Evolutionary conservation across 2,113 vertebrate genomes (phyloP), one percentile per base, ranked within the genome.

Genomic region (zebrafish (Danio rerio)): DNA sequence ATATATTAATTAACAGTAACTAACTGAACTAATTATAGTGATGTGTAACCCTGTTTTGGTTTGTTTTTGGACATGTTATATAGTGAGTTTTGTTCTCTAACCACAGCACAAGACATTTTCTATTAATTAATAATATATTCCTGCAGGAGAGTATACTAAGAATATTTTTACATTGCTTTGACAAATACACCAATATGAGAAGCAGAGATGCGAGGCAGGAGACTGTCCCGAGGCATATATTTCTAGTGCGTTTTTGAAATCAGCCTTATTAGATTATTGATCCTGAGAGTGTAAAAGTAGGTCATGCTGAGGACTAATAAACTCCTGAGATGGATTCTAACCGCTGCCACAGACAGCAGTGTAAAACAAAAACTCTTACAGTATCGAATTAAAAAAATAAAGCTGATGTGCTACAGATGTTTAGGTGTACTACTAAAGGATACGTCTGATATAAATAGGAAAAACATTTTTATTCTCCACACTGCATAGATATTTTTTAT

Each of bases 261-360:
- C 55, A 66, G 12, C 40, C 12, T 55, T 76, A 75, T 70, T 81
- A 76, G 72, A 53, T 84, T 76, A 63, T 69, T 84, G 78, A 81
- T 56, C 71, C 71, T 70, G 50, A 12, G 11, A 45, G 73, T 58
- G 4, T 42, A 45, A 21, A 81, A 53, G 56, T 63, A 81, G 65
- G 83, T 70, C 72, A 76, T n/a, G n/a, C 13, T 9, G 71, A 73
- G 52, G 20, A 13, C 52, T 5, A 80, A 20, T 42, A 56, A 8
- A 63, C 31, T 49, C 72, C 55, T 9, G 18, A 31, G 45, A 65
- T 69, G 52, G 20, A 50, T 71, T 31, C 20, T 61, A 13, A 31
- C 63, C 13, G 13, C 72, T 66, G 5, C 47, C 62, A 45, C 50
- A 69, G 62, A 62, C 50, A 31, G 31, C 31, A 31, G 3, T 31